A percentile compares a stretch with the other conserved stretches of the same genome.
phyloP scores from a whole-genome alignment of 2,888 invertebrate species.

The Heliconius aoede region DNA sequence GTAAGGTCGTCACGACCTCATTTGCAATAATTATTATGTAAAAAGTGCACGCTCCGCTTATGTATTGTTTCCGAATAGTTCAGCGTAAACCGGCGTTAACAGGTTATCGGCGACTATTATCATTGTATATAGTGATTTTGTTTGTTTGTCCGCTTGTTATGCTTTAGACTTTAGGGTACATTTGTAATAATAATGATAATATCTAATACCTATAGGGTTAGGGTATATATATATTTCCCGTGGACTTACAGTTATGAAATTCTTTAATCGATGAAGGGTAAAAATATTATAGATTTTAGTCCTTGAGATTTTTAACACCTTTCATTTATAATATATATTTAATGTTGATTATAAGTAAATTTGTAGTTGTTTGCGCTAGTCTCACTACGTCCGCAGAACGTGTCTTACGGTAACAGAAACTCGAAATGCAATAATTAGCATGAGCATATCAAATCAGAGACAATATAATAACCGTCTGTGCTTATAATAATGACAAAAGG shows the following conservation, averaged over 20 bases:
- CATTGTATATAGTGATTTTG: slow-evolving; percentile 8
- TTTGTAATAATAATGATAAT: no score
- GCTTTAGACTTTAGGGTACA: neutral
- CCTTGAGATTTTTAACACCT: no score
- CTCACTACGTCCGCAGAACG: neutral
- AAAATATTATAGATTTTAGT: no score
- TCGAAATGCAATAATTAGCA: slow-evolving; percentile 12
- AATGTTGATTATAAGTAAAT: neutral
- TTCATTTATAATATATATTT: neutral
- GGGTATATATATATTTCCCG: no score
- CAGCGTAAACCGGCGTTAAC: slow-evolving; percentile 30
- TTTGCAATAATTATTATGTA: slow-evolving; percentile 57
- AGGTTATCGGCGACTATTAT: slow-evolving; percentile 23
- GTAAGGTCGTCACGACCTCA: slow-evolving; percentile 63
- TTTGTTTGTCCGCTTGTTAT: neutral
- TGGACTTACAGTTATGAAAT: no score
- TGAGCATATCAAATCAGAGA: slow-evolving; percentile 16
- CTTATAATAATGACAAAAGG: slow-evolving; percentile 15
- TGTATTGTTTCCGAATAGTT: slow-evolving; percentile 39
- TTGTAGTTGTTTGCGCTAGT: neutral
- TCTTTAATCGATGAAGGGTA: no score
- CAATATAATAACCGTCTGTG: slow-evolving; percentile 27
- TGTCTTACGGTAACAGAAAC: slow-evolving; percentile 5
- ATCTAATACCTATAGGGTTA: no score
- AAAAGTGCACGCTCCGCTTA: slow-evolving; percentile 58